phyloP scores from a whole-genome alignment of 2,888 invertebrate genomes.

The Pegoplata infirma region DNA sequence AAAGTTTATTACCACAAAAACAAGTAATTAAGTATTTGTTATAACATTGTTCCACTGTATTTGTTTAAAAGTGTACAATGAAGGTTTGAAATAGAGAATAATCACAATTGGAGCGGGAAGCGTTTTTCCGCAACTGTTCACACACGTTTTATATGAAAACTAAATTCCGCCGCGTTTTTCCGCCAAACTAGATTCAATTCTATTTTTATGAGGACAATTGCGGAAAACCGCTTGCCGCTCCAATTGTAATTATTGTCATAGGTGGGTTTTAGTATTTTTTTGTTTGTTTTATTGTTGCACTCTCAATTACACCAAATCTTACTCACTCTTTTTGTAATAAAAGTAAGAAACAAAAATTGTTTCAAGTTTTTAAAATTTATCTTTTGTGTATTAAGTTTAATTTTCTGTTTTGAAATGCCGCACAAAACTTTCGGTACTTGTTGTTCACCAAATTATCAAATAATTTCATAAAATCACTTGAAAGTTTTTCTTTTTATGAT shows the following conservation, averaged over 20 bases:
- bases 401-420: background rate
- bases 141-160: too few species aligned
- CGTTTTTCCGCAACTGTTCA: too few species aligned
- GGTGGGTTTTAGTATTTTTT: background rate
- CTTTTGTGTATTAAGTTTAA: background rate
- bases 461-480: background rate
- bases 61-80: background rate
- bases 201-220: too few species aligned
- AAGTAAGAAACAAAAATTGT: background rate
- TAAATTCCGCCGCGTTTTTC: too few species aligned
- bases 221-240: too few species aligned
- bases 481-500: background rate
- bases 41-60: conserved; percentile 9
- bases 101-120: too few species aligned
- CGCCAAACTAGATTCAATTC: too few species aligned
- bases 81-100: conserved; percentile 29
- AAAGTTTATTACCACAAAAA: too few species aligned
- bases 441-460: background rate
- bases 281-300: background rate
- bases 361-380: background rate
- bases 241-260: too few species aligned
- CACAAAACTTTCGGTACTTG: background rate
- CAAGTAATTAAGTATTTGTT: too few species aligned
- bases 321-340: background rate
- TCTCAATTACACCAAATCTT: conserved; percentile 6